Base-by-base conservation (phyloP, 2,797 vertebrate genomes). In the Sebastes diaconus region DNA sequence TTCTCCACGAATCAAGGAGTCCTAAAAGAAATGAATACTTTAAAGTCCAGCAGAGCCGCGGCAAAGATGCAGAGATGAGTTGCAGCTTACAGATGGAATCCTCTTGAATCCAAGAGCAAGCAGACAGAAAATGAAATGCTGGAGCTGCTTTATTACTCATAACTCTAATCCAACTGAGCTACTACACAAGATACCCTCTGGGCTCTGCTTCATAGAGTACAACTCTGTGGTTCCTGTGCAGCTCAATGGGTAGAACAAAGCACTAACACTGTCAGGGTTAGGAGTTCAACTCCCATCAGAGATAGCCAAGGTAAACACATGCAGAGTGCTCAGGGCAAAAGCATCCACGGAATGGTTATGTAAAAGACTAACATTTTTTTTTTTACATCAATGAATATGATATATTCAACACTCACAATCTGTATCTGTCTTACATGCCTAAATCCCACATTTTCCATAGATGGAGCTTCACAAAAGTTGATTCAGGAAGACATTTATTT, bases 121-220 rank as follows among this genome's bases (percentile, higher is more conserved):
- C 46, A 50, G 75, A 75, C 71, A 59, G 46, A 36, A 71, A 60
- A 55, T 61, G 58, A 70, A 30, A 71, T 0, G 66, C 76, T 27
- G 50, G 12, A 66, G 68, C 77, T 67, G 77, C 84, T 86, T 86
- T 82, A 88, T 84, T 79, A 76, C 30, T 80, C 64, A 50, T 72
- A 80, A 81, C 50, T 78, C 25, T 85, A 77, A 90, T 85, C 73
- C 84, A 61, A 61, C 70, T 10, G 68, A 80, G 32, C 74, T 63
- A 65, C 71, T 57, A 27, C 61, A 63, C 24, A 27, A 34, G 24
- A 73, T 7, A 7, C 65, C 65, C 84, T 80, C 66, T 39, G 80
- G 75, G 81, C 75, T 60, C 50, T 13, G 64, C 76, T 65, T 46
- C 71, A 20, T 4, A 20, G 18, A 42, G 42, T 58, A 50, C 0